Conservation (phyloP, 2,888 invertebrate genomes). For the Volucella inflata region DNA sequence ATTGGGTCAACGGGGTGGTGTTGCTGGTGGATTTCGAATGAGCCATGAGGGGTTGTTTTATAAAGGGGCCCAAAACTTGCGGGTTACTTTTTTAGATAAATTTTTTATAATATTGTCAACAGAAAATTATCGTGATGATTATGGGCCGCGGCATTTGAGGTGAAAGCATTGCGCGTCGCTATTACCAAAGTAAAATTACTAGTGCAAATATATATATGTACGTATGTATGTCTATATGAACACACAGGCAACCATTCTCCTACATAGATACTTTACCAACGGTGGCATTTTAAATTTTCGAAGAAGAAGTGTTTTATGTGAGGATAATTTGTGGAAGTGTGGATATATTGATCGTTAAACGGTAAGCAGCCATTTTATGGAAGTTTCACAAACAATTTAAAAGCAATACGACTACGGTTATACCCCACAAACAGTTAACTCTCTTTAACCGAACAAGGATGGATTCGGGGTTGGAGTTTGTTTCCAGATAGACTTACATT, state of each 20-base stretch:
- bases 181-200: no score
- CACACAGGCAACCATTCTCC: no score
- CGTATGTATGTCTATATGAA: no score
- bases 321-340: constrained; percentile 41
- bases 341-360: constrained; percentile 44
- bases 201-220: no score
- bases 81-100: constrained; percentile 33
- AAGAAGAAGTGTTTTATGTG: constrained; percentile 7
- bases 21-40: no score
- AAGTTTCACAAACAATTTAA: constrained; percentile 2
- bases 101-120: constrained; percentile 47
- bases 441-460: no score
- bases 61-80: constrained; percentile 36
- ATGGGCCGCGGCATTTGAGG: constrained; percentile 24
- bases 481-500: no score
- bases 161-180: constrained; percentile 9
- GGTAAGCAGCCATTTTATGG: constrained; percentile 24
- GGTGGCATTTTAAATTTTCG: background rate
- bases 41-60: no score
- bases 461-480: no score
- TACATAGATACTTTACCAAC: no score
- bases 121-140: constrained; percentile 43
- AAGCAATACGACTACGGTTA: no score
- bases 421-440: no score
- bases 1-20: constrained; percentile 1